Base-by-base conservation (phyloP, 2,888 invertebrate genomes). In the Caenorhabditis japonica region DNA sequence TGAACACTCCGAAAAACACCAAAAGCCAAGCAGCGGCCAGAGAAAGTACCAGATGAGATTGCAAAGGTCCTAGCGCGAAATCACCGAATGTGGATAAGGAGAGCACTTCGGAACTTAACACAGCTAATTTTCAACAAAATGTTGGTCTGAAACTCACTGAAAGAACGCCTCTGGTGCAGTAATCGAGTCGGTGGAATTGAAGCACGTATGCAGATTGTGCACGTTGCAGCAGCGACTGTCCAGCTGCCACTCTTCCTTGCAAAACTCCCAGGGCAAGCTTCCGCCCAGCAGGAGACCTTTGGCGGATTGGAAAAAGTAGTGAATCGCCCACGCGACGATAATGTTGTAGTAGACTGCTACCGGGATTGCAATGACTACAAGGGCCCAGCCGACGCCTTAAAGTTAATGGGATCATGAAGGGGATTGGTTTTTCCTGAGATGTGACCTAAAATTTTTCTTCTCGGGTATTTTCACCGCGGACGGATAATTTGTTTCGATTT, bases 1-100 rank as follows among this genome's bases (percentile, higher is more conserved):
- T 96, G 94, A 95, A 96, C 53, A 96, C 92, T 80, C 95, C 94
- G 89, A 96, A 94, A 90, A 96, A 97, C 59, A 96, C 94, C 84
- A 96, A 90, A 76, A 95, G 91, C 96, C 96, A 97, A 77, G 95
- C 94, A 84, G 93, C 92, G 56, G 95, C 91, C 61, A 96, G 91
- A 87, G 95, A 94, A 49, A 94, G 92, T 30, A 94, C 92, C 72
- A 96, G 89, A 87, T 95, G 94, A 94, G 94, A 94, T 84, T 94
- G 91, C 88, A 95, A 90, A 77, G 78, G 72, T 13, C 80, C 80
- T 0, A 80, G 58, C 0, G 72, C 52, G 30, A 75, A 72, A 56
- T 75, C 78, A 1, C 73, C 75, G 36, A 76, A 64, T 17, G 73
- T 71, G 4, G 59, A 59, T 71, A 95, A 94, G 77, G 95, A 83